phyloP scores from a whole-genome alignment of 2,888 invertebrate genomes.

The Drosophila algonquin region DNA sequence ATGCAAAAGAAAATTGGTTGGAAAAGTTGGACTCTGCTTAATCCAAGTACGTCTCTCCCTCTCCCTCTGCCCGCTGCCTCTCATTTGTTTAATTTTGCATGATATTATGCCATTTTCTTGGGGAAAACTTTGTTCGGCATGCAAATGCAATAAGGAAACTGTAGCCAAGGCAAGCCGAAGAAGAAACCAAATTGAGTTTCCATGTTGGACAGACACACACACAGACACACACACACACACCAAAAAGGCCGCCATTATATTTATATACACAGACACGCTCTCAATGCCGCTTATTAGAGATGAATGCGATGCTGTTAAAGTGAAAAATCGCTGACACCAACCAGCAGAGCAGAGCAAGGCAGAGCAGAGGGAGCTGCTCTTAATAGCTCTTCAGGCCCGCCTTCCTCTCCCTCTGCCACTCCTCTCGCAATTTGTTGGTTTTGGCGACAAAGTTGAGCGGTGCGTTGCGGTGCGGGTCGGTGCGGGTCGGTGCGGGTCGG shows the following conservation, averaged over 20 bases:
- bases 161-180: constrained; percentile 8
- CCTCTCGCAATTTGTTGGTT: constrained; percentile 23
- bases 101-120: constrained; percentile 26
- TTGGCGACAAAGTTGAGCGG: constrained; percentile 26
- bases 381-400: background rate
- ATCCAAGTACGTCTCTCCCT: constrained; percentile 8
- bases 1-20: constrained; percentile 22
- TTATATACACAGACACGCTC: background rate
- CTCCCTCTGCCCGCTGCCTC: background rate
- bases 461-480: background rate
- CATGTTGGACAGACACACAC: constrained; percentile 11
- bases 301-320: constrained; percentile 49
- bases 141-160: constrained; percentile 37
- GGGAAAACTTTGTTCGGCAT: constrained; percentile 13
- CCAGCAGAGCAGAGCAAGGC: too few relatives aligned
- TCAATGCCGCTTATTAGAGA: constrained; percentile 30
- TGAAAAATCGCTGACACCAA: constrained; percentile 42
- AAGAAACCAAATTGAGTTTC: constrained; percentile 43
- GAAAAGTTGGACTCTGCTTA: constrained; percentile 16
- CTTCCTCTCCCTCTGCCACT: background rate
- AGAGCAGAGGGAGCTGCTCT: constrained; percentile 1
- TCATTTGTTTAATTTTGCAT: constrained; percentile 38
- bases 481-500: too few relatives aligned
- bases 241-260: background rate
- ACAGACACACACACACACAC: background rate